These are phyloP conservation scores for Pyrocephalus nanus DNA, from an alignment of 2,797 vertebrate species.

Conservation along the genomic window DNA sequence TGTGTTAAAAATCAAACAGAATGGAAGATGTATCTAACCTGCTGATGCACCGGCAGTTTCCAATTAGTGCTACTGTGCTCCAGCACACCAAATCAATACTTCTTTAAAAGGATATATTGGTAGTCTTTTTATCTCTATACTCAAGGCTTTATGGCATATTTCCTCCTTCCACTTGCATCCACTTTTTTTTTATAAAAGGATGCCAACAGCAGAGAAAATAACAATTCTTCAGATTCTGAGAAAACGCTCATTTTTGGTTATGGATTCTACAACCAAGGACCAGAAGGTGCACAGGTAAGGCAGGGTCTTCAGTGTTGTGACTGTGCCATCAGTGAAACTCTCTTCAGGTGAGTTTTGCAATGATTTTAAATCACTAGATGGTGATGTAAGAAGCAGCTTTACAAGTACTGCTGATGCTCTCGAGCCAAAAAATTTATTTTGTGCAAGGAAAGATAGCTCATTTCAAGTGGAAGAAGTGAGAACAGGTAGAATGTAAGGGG, in stretches of 20 bases:
- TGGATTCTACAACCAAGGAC: not conserved
- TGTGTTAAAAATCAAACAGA: not conserved
- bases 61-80: not conserved
- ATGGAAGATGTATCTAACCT: not conserved
- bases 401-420: not conserved
- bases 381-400: not conserved
- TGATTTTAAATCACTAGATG: constrained; percentile 23
- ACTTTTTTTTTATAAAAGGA: not conserved
- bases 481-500: not conserved
- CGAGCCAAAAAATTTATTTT: fast-evolving
- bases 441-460: not conserved
- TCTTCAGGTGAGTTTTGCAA: not conserved
- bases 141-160: not conserved
- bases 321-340: not conserved
- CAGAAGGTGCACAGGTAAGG: not conserved
- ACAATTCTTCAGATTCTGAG: not conserved
- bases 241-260: not conserved
- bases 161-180: not conserved
- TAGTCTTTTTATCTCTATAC: not conserved
- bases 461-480: not conserved
- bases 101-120: not conserved
- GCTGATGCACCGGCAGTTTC: not conserved
- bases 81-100: not conserved
- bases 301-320: not conserved
- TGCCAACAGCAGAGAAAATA: not conserved